Conservation (phyloP, 2,797 vertebrate genomes). For the Cichlasoma orientale region DNA sequence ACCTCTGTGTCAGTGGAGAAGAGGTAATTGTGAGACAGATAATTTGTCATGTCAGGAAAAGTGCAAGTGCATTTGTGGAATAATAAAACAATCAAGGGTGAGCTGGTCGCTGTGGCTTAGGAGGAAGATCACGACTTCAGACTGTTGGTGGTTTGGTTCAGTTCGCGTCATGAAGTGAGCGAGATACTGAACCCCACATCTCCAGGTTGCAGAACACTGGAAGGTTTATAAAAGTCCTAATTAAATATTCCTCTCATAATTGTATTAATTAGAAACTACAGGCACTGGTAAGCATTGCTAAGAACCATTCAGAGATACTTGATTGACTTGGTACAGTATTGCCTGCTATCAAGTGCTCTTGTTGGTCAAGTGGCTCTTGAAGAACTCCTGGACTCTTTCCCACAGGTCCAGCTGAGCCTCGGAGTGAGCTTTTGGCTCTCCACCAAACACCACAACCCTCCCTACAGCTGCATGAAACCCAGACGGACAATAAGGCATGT, state of each 20-base stretch:
- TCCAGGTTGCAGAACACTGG: background rate
- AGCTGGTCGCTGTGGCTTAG: background rate
- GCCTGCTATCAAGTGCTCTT: conserved; percentile 24
- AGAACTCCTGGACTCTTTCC: conserved; percentile 85
- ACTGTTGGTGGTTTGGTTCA: background rate
- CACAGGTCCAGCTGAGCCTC: conserved; percentile 89
- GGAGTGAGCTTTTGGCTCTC: conserved; percentile 83
- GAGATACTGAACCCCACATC: background rate
- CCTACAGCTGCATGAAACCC: conserved; percentile 77
- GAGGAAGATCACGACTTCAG: background rate
- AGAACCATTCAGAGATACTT: conserved; percentile 1
- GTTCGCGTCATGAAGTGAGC: background rate
- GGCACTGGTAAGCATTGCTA: background rate
- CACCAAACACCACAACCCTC: conserved; percentile 80
- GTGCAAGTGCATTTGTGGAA: background rate
- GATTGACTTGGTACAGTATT: background rate
- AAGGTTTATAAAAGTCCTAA: background rate
- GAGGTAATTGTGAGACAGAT: background rate
- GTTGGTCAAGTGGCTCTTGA: conserved; percentile 78
- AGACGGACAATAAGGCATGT: conserved; percentile 82
- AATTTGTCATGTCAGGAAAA: background rate
- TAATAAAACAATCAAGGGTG: background rate
- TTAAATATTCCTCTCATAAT: background rate
- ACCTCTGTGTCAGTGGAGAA: background rate
- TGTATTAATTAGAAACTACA: background rate